Evolutionary conservation across 2,888 invertebrate species (phyloP).

Genomic region (Hymenopus coronatus): DNA sequence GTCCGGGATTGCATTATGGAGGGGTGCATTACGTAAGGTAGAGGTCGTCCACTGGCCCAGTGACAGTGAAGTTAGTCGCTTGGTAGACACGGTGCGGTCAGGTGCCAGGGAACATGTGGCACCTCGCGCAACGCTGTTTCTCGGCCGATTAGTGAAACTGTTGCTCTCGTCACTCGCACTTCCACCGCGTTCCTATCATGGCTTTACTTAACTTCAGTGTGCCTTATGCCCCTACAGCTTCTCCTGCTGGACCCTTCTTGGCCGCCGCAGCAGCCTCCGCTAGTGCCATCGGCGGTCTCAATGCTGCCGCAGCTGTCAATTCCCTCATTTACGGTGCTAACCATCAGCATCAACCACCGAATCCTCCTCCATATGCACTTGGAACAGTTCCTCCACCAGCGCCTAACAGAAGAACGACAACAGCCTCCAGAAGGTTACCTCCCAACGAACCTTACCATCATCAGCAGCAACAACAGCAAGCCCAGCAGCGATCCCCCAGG

Average conservation of each 20-base stretch:
- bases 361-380: conserved; percentile 33
- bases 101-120: neutral
- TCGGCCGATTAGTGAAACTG: neutral
- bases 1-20: neutral
- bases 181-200: conserved; percentile 37
- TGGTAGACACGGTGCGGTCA: neutral
- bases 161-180: neutral
- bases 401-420: conserved; percentile 27
- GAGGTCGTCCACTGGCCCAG: neutral
- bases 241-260: conserved; percentile 42
- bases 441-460: conserved; percentile 29
- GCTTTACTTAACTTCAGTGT: conserved; percentile 45
- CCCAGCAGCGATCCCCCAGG: conserved; percentile 19
- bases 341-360: conserved; percentile 1
- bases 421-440: conserved; percentile 2
- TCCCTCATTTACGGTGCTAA: conserved; percentile 28
- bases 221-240: conserved; percentile 44
- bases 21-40: neutral
- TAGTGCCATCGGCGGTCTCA: conserved; percentile 36
- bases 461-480: conserved; percentile 29
- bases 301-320: conserved; percentile 35
- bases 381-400: conserved; percentile 35
- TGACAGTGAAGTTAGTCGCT: neutral
- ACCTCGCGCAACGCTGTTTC: neutral
- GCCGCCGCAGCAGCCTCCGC: conserved; percentile 36